Conservation (phyloP, 2,113 vertebrate species). For the Cyphomyrus discorhynchus region DNA sequence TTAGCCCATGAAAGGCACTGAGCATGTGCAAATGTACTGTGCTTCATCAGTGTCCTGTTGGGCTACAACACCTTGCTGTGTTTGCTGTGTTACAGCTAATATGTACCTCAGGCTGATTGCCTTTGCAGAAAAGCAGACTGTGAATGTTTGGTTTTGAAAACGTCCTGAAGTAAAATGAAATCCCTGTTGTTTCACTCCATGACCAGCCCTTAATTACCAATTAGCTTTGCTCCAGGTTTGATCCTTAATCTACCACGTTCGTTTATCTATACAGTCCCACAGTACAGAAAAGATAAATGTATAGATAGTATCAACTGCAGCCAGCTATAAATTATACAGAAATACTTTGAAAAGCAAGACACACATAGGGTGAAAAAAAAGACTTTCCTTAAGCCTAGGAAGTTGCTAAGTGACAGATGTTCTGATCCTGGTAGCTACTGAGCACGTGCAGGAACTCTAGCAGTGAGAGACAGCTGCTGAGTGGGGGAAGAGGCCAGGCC, state of each 20-base stretch:
- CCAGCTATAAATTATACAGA: neutral
- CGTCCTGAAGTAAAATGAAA: neutral
- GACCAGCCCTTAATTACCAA: neutral
- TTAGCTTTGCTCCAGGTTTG: neutral
- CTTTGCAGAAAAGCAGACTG: neutral
- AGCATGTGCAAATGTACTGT: neutral
- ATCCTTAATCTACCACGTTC: neutral
- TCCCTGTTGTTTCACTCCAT: neutral
- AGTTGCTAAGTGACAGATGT: conserved; percentile 10
- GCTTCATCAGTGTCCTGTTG: neutral
- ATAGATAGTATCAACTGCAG: neutral
- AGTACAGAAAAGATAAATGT: neutral
- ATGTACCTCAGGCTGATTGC: neutral
- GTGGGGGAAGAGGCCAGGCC: neutral
- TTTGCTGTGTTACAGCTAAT: neutral
- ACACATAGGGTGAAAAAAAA: neutral
- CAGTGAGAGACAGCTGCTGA: neutral
- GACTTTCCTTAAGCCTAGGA: neutral
- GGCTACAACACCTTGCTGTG: neutral
- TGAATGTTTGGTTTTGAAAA: neutral
- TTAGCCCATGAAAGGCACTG: neutral
- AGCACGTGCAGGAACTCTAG: neutral
- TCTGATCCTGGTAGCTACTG: neutral
- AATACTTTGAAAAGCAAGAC: neutral
- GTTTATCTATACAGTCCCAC: neutral